Percentiles rank a stretch among this genome's conserved stretches.
Conservation (phyloP, 2,888 invertebrate genomes). For the Neoitamus cyanurus region DNA sequence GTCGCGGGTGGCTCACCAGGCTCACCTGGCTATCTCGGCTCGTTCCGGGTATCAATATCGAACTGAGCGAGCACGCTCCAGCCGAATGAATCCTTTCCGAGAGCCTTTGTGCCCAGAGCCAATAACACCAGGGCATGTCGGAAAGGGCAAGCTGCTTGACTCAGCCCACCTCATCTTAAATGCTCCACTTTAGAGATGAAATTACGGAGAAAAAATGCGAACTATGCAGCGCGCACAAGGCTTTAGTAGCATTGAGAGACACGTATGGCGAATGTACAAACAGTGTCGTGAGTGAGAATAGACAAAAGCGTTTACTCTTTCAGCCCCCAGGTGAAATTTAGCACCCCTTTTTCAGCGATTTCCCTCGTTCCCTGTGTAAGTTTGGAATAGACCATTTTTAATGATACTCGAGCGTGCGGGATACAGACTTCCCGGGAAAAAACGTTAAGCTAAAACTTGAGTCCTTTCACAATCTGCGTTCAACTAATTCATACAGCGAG, state of each 20-base stretch:
- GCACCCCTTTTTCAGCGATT: constrained; percentile 22
- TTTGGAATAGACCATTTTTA: constrained; percentile 38
- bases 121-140: background rate
- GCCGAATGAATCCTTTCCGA: background rate
- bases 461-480: background rate
- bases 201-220: constrained; percentile 6
- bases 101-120: background rate
- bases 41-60: background rate
- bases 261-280: constrained; percentile 16
- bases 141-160: constrained; percentile 27
- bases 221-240: constrained; percentile 1
- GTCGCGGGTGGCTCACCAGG: background rate
- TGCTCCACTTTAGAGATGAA: constrained; percentile 16
- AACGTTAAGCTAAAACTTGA: background rate
- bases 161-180: constrained; percentile 25
- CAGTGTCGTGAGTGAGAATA: constrained; percentile 28
- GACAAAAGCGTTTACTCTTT: background rate
- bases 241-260: background rate
- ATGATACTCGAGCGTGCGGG: background rate
- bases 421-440: background rate
- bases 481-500: constrained; percentile 16
- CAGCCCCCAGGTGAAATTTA: background rate
- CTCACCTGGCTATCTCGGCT: background rate
- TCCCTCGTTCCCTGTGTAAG: background rate
- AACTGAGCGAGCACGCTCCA: background rate